Evolutionary conservation across 2,888 invertebrate genomes (phyloP), one percentile per base, ranked within the genome.

Genomic region (Sympetrum striolatum): DNA sequence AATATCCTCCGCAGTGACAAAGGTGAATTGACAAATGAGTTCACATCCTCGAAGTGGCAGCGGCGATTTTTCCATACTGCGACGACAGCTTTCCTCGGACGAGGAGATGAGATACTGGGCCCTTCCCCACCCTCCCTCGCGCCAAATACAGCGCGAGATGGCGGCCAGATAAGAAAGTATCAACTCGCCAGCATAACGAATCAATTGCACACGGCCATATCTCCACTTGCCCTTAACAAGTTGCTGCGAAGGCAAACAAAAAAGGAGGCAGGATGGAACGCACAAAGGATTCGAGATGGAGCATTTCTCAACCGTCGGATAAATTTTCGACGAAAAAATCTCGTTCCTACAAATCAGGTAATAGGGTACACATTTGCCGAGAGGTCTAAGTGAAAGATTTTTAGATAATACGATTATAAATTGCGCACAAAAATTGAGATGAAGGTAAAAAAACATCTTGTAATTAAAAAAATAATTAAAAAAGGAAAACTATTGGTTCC

Each of bases 191-290:
- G 48, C 60, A 48, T 64, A 64, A 86, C 86, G 86, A 86, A 86
- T 86, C 86, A 86, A 86, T 86, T 86, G 86, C 58, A 58, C 82
- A 58, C 35, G 82, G 82, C 58, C 82, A 82, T 82, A 82, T 58
- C 82, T 60, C 31, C 53, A 25, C 35, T 58, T 58, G 31, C 53
- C 35, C 58, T 58, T 25, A 35, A 60, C 53, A 31, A 82, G 82
- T 82, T 82, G 58, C 53, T 58, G 58, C 82, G 58, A 53, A 53
- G 53, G 58, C 82, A 58, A 82, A 82, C 82, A 58, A 25, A 73
- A 60, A 73, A 82, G 82, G 48, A 48, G 81, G 58, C 31, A 18
- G 0, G n/a, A 44, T 37, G 80, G 80, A 37, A n/a, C 80, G 39
- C 18, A 80, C 80, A 44, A 80, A 80, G 37, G 80, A 80, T 80